These are phyloP conservation scores for Strix uralensis DNA, from an alignment of 2,113 vertebrate genomes.

Conservation along the genomic window DNA sequence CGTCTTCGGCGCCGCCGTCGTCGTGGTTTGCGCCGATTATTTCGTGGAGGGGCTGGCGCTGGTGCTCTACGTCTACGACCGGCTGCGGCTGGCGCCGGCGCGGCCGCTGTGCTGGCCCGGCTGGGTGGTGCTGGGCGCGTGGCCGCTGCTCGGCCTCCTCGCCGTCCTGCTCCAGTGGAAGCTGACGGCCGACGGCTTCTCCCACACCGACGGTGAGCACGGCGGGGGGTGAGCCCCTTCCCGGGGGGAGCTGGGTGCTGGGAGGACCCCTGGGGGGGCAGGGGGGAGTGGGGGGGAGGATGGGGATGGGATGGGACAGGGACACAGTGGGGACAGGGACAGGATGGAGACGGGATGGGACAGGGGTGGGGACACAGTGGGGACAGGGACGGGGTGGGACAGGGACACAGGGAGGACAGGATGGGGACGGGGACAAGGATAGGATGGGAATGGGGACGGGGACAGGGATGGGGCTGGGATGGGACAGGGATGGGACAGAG, in stretches of 20 bases:
- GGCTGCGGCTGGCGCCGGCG: conserved; percentile 75
- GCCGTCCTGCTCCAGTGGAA: conserved; percentile 87
- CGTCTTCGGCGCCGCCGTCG: conserved; percentile 81
- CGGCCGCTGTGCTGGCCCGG: conserved; percentile 86
- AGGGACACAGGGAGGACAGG: too few relatives aligned
- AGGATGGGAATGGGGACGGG: neutral
- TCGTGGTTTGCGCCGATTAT: conserved; percentile 85
- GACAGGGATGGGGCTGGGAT: too few relatives aligned
- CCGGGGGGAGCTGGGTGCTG: too few relatives aligned
- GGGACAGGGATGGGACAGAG: too few relatives aligned
- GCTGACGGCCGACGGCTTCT: conserved; percentile 80
- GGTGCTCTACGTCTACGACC: conserved; percentile 74
- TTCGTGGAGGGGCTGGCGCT: conserved; percentile 83
- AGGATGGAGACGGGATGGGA: neutral
- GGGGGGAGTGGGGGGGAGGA: neutral
- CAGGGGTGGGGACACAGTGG: too few relatives aligned
- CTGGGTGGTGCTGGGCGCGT: conserved; percentile 86
- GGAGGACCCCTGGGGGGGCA: too few relatives aligned
- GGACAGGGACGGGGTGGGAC: too few relatives aligned
- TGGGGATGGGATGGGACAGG: too few relatives aligned
- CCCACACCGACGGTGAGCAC: conserved; percentile 80
- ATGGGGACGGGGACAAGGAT: too few relatives aligned
- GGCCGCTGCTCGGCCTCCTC: conserved; percentile 82
- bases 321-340: too few relatives aligned
- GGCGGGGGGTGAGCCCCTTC: neutral